A percentile compares a stretch with the other conserved stretches of the same genome.
These are phyloP conservation scores for Chaenogobius annularis DNA, from an alignment of 2,113 vertebrate species.

Conservation along the genomic window DNA sequence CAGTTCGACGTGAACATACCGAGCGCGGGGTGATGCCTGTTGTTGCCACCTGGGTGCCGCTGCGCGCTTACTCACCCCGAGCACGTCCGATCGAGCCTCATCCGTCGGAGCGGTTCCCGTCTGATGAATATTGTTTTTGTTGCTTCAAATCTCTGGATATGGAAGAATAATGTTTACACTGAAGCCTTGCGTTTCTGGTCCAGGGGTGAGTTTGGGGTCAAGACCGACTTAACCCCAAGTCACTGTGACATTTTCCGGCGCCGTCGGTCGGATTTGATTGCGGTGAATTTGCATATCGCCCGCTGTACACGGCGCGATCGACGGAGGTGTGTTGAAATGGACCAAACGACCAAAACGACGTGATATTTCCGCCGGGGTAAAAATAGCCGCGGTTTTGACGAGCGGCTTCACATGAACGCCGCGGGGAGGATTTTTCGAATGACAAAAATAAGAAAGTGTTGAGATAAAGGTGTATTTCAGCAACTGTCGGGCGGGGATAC, in stretches of 20 bases:
- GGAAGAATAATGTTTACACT: slow-evolving; percentile 6
- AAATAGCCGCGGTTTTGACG: not conserved
- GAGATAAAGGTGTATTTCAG: not conserved
- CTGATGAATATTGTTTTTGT: slow-evolving; percentile 10
- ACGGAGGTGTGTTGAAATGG: not conserved
- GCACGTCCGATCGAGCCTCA: not conserved
- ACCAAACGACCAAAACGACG: not conserved
- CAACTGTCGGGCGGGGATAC: not conserved
- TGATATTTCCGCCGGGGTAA: not conserved
- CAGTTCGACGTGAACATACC: not conserved
- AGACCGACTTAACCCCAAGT: not conserved
- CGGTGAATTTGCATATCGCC: not conserved
- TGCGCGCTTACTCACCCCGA: not conserved
- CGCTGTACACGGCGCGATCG: no score
- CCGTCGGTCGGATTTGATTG: not conserved
- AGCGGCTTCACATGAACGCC: no score
- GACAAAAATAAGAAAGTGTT: not conserved
- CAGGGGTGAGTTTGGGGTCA: not conserved
- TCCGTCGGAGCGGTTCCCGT: not conserved
- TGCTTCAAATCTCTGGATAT: slow-evolving; percentile 7
- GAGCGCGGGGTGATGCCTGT: no score
- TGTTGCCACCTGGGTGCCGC: not conserved
- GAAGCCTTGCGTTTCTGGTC: not conserved
- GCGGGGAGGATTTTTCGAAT: slow-evolving; percentile 5
- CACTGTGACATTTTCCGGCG: not conserved